Evolutionary conservation across 1,140 invertebrate genomes (phyloP), one percentile per base, ranked within the genome.

Genomic region (Trachelipus rathkii): DNA sequence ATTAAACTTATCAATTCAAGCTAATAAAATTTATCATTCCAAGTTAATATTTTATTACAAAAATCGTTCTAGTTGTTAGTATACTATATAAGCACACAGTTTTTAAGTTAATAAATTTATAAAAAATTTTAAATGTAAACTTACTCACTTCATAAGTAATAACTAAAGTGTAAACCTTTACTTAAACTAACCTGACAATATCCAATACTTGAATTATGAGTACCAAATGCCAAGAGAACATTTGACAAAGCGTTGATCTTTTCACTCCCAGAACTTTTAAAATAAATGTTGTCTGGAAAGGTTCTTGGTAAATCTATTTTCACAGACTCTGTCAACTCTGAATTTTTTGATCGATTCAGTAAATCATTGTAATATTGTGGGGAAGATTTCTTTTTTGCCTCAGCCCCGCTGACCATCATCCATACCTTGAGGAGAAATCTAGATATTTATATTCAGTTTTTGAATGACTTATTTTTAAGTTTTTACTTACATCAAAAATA

Each of bases 221-320:
- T 3, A 60, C 50, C 50, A 60, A 60, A 60, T 15, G 50, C 50
- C 19, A 15, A 13, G 19, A 60, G 50, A 60, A 60, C 19, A 19
- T 60, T 60, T 60, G 50, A 60, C 11, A 60, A 19, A 60, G 50
- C 2, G 4, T 60, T 60, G 1, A 60, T 13, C 19, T 60, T 60
- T 19, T 60, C 50, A 60, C 50, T 60, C 11, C 19, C 50, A 60
- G 11, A 60, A 15, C 11, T 2, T 60, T 60, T 60, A 19, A 60
- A 60, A 60, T 60, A 19, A 60, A 60, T 60, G 19, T 60, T 60
- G 4, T 60, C 50, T 1, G 50, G 50, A 60, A 60, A 60, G 2
- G 50, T 60, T 60, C 50, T 60, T 13, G 50, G 50, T 19, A 60
- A 60, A 60, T 60, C 50, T 19, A 60, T 15, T 60, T 60, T 60